These are phyloP conservation scores for Sterrhoptilus dennistouni DNA, from an alignment of 2,113 vertebrate genomes.

Conservation along the genomic window DNA sequence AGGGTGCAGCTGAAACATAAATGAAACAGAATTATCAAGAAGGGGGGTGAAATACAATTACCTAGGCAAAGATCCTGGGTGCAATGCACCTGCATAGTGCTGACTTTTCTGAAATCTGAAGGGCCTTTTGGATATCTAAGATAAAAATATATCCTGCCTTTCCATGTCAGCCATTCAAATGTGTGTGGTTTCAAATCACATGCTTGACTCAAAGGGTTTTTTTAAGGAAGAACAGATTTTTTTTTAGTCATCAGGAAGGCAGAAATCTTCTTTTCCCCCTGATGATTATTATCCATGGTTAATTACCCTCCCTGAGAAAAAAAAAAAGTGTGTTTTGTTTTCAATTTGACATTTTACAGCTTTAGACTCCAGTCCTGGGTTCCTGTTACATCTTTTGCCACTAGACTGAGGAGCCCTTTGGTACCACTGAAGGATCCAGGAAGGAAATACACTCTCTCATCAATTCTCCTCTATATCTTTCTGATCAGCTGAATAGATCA, in stretches of 20 bases:
- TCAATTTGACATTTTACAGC: not conserved
- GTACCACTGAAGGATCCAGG: not conserved
- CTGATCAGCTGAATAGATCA: not conserved
- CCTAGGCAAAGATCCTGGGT: not conserved
- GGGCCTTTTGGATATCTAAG: not conserved
- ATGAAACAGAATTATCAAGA: not conserved
- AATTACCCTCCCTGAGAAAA: not conserved
- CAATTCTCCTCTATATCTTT: not conserved
- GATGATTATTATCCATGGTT: not conserved
- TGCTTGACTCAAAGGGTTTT: not conserved
- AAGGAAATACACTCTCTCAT: not conserved
- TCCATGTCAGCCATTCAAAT: not conserved
- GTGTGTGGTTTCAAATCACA: not conserved
- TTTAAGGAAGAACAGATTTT: not conserved
- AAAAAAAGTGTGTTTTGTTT: not conserved
- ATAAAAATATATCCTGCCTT: not conserved
- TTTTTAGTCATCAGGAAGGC: not conserved
- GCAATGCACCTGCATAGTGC: not conserved
- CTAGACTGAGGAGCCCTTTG: not conserved
- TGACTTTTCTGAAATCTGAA: not conserved
- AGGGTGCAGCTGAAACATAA: not conserved
- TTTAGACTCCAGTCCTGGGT: accelerated
- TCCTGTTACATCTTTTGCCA: not conserved
- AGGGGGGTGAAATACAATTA: not conserved
- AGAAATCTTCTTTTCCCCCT: not conserved